Evolutionary conservation across 2,797 vertebrate genomes (phyloP).

Genomic region (Brachyalestes nurse): DNA sequence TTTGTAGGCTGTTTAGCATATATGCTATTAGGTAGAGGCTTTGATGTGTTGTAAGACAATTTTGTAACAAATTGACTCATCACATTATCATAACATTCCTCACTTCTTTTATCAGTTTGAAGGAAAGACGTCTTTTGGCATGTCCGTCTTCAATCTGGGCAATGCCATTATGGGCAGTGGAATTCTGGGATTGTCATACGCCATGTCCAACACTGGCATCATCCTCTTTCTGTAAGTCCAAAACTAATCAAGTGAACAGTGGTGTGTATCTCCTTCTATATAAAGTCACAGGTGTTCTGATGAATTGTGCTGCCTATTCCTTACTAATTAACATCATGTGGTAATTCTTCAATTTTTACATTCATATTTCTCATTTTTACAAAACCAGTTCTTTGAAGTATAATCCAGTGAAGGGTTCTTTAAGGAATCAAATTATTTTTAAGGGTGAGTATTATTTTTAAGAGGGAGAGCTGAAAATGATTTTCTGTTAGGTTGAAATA

Average conservation of each 20-base stretch:
- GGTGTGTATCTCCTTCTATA: neutral
- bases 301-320: no score
- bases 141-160: constrained; percentile 98
- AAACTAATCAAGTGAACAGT: neutral
- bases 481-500: neutral
- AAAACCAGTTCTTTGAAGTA: no score
- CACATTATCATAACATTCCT: constrained; percentile 4
- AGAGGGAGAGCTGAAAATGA: neutral
- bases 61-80: neutral
- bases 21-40: no score
- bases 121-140: constrained; percentile 97
- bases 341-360: no score
- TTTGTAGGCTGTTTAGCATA: neutral
- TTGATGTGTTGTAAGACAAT: neutral
- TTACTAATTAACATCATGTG: no score
- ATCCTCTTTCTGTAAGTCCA: constrained; percentile 92
- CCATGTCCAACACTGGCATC: constrained; percentile 98
- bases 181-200: constrained; percentile 95
- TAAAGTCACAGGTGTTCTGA: no score
- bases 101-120: constrained; percentile 83
- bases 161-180: constrained; percentile 99
- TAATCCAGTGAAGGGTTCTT: no score
- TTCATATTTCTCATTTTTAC: no score
- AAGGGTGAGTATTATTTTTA: no score
- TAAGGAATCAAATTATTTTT: no score